phyloP scores from a whole-genome alignment of 2,888 invertebrate species.

The Gnatocerus cornutus region DNA sequence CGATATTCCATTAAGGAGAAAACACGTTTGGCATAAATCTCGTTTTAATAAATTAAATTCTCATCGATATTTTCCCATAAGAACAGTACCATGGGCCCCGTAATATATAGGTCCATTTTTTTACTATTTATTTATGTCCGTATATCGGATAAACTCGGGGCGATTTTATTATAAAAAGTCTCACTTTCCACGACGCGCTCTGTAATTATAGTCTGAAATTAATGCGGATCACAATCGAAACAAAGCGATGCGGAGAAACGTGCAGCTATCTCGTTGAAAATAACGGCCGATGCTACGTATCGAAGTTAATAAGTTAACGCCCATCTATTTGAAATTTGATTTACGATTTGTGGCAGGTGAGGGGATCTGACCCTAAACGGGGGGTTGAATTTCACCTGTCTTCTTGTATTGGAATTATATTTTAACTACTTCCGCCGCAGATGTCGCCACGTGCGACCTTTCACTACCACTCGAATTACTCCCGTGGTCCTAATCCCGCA shows the following conservation, averaged over 20 bases:
- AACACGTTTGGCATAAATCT: conserved; percentile 64
- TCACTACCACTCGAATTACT: conserved; percentile 35
- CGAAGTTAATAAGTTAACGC: conserved; percentile 68
- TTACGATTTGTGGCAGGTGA: conserved; percentile 65
- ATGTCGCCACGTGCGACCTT: conserved; percentile 59
- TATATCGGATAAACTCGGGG: conserved; percentile 62
- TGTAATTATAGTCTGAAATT: conserved; percentile 66
- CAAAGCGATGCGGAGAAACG: conserved; percentile 53
- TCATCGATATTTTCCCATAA: conserved; percentile 63
- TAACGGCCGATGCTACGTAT: conserved; percentile 58
- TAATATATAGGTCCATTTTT: conserved; percentile 68
- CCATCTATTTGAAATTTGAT: conserved; percentile 70
- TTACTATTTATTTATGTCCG: conserved; percentile 66
- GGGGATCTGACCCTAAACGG: conserved; percentile 60
- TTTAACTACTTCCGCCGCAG: conserved; percentile 68
- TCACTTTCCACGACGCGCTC: conserved; percentile 66
- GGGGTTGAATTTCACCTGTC: conserved; percentile 66
- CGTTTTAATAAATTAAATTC: conserved; percentile 67
- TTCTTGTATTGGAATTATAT: conserved; percentile 61
- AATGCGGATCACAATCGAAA: conserved; percentile 64
- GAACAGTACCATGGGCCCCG: conserved; percentile 47
- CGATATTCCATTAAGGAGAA: conserved; percentile 40
- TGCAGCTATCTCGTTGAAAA: conserved; percentile 55
- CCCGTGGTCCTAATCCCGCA: conserved; percentile 19
- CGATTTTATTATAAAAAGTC: conserved; percentile 67